Evolutionary conservation across 2,888 invertebrate genomes (phyloP), one percentile per base, ranked within the genome.

Genomic region (Lydus trimaculatus): DNA sequence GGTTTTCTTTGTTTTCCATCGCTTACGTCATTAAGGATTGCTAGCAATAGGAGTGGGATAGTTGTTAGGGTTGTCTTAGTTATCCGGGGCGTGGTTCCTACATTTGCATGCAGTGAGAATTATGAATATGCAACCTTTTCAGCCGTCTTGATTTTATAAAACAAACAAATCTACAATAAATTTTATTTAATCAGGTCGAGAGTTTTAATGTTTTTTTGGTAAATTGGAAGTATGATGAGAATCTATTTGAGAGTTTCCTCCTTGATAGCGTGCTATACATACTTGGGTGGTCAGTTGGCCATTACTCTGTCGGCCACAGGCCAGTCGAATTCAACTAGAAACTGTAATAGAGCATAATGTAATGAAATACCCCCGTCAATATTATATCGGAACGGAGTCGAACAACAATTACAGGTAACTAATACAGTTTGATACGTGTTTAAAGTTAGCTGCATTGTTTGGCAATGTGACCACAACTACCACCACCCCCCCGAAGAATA

Each of bases 21-120:
- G 85, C 86, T 86, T 86, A 86, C 86, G 86, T 87, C 87, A 87
- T 87, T 87, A 86, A 85, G 85, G 83, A 81, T 79, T 80, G 82
- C 48, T 20, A 20, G 48, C 20, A 48, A 48, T 43, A 43, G 82
- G 80, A 81, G 73, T 72, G 74, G 71, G 70, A 73, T 75, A 48
- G 48, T 48, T 20, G 48, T 48, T 48, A 52, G 67, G 65, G 65
- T 61, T 23, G 33, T 39, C 73, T 74, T 76, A 73, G 74, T 78
- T 76, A 75, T 66, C 71, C 66, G 69, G 73, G 78, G 75, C 76
- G 76, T 75, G 74, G 76, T 73, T 72, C 75, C 75, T 75, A 75
- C 72, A 75, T 76, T 74, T 75, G 72, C 73, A 74, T 73, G 70
- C 71, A 72, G 61, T 65, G 63, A 59, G 64, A 69, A 69, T 69